Base-by-base conservation (phyloP, 2,797 vertebrate species). In the Syndactyla subalaris region DNA sequence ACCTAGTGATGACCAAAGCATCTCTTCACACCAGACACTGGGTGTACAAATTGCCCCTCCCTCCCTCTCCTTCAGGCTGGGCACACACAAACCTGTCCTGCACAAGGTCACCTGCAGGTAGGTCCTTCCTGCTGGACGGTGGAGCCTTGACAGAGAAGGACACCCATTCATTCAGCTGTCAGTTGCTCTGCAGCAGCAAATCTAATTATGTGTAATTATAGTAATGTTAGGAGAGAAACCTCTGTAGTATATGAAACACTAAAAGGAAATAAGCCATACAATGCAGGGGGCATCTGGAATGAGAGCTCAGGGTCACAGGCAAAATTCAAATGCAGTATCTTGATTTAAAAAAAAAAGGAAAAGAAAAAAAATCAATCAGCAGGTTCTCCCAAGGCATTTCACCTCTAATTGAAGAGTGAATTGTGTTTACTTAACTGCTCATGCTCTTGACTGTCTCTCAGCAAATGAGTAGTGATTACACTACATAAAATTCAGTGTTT, bases 381-480 rank as follows among this genome's bases (percentile, higher is more conserved):
- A 48, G 26, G 41, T 9, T 79, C 45, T 88, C 90, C 77, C 90
- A 84, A 76, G 80, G 70, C 32, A 84, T 84, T 94, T 79, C 90
- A 82, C 80, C 66, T 90, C 81, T 93, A 96, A 96, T 52, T 94
- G 92, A 95, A 82, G 65, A 95, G 76, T 52, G 89, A 83, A 85
- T 88, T 86, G 45, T 95, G 76, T 97, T 94, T 93, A 73, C 63
- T 85, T 84, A 88, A 81, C 79, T 82, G 79, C 72, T 91, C 29
- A 3, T 27, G 70, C 51, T 88, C 73, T 88, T 36, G 15, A 71
- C 66, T 73, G 79, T 63, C 79, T 85, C 89, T 84, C 74, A 73
- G 82, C 76, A 95, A 89, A 94, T 26, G 51, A 83, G 72, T 78
- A 8, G 0, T 81, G 88, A 96, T 92, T 67, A 70, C 27, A 70